Base-by-base conservation (phyloP, 2,888 invertebrate species). In the Creontiades dilutus region DNA sequence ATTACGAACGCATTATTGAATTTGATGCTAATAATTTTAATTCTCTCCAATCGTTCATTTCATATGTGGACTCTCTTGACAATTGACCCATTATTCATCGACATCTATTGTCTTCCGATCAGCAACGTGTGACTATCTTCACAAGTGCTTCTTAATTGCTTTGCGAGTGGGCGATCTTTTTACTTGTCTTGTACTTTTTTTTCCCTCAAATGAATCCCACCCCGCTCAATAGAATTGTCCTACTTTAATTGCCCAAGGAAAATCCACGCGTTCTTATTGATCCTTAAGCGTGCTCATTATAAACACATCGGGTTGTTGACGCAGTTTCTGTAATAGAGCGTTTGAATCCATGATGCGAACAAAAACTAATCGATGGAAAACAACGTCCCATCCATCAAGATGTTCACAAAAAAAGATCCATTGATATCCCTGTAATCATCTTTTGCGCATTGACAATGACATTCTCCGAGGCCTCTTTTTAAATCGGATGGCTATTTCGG, bases 241-340 rank as follows among this genome's bases (percentile, higher is more conserved):
- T 0, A n/a, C n/a, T n/a, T n/a, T n/a, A n/a, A 27, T 23, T 68
- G 23, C 19, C 19, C 27, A 68, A 68, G 27, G 19, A 23, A 23
- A 68, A 57, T n/a, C 16, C 5, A 14, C n/a, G 16, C 7, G 16
- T 57, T 7, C 7, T 57, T 16, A n/a, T n/a, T 57, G 14, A n/a
- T 57, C 57, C 37, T 37, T 37, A 37, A 37, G 7, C 37, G 37
- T 37, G n/a, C 37, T 37, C 37, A 37, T 37, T 37, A 37, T 37
- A 37, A 37, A 37, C 37, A 37, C 37, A 37, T 37, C 37, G 37
- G 37, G 37, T 37, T 37, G 7, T 37, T 12, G 19, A 23, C 68
- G 68, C 27, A 68, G 68, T 23, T 68, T 27, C 68, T 13, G 68
- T 68, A 68, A 68, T 68, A 68, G 68, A 68, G 68, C 68, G 23